Base-by-base conservation (phyloP, 2,888 invertebrate species). In the Ennomos quercinarius region DNA sequence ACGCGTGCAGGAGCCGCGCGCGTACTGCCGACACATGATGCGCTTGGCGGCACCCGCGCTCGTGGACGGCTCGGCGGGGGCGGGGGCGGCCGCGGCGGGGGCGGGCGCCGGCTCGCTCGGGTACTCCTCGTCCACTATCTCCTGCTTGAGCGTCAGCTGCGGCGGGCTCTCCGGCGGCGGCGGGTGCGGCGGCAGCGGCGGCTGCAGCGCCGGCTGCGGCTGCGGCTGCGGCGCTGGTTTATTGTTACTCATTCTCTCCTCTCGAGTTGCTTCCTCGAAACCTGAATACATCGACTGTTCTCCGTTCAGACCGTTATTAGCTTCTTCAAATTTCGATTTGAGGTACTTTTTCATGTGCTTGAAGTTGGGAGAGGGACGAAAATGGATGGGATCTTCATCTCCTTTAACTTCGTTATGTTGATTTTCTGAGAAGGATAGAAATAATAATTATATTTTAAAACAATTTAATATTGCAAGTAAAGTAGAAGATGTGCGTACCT, bases 271-370 rank as follows among this genome's bases (percentile, higher is more conserved):
- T 42, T 43, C 51, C 11, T 42, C 43, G 1, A 11, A 11, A 34
- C 17, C 6, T 8, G 36, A 17, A 8, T 13, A 13, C 5, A 11
- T 37, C 9, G 13, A 9, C 27, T 36, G 38, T 37, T 62, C 56
- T 10, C 40, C 36, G 27, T 9, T 10, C 8, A 10, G 17, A 9
- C 36, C 35, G 36, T 41, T 40, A 13, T 10, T 10, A 55, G 49
- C 65, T 65, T 80, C 74, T 54, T 81, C 80, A 49, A 81, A 78
- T 63, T 85, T 82, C 0, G 75, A 80, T 41, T 81, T 79, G 0
- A 86, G 68, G 63, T 83, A 86, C 46, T 89, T 89, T 66, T 81
- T 86, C 88, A 88, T 89, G 37, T 86, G 83, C 70, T 81, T 85
- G 46, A 86, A 85, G 61, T 87, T 86, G 17, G 82, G 83, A 0